phyloP scores from a whole-genome alignment of 2,113 vertebrate genomes.

The Numida meleagris region DNA sequence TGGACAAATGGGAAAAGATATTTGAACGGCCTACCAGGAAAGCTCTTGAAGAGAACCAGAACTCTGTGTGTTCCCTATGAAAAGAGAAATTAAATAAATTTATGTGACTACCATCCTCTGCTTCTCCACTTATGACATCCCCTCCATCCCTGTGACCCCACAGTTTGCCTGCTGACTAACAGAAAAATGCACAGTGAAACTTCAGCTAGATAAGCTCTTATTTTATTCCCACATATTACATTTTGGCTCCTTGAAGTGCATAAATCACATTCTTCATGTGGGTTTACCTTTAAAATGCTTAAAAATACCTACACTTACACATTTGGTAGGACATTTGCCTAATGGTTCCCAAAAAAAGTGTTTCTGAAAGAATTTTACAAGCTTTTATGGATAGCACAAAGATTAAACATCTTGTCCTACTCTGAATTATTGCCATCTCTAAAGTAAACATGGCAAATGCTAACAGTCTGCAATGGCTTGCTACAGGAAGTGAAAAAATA shows the following conservation, averaged over 20 bases:
- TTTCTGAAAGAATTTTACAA: not conserved
- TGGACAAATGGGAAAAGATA: not conserved
- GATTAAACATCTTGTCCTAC: not conserved
- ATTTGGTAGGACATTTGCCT: not conserved
- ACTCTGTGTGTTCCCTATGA: not conserved
- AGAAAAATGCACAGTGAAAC: not conserved
- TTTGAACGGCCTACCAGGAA: not conserved
- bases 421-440: not conserved
- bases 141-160: not conserved
- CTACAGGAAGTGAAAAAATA: constrained; percentile 19
- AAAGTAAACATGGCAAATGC: not conserved
- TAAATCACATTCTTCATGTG: not conserved
- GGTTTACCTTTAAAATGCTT: not conserved
- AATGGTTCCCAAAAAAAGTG: not conserved
- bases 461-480: not conserved
- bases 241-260: not conserved
- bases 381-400: not conserved
- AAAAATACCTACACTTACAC: not conserved
- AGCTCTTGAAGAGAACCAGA: not conserved
- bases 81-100: not conserved
- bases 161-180: not conserved
- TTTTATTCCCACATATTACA: not conserved
- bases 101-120: not conserved
- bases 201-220: not conserved
- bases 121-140: not conserved